These are phyloP conservation scores for Notarius lentiginosus DNA, from an alignment of 2,113 vertebrate genomes.

Conservation along the genomic window DNA sequence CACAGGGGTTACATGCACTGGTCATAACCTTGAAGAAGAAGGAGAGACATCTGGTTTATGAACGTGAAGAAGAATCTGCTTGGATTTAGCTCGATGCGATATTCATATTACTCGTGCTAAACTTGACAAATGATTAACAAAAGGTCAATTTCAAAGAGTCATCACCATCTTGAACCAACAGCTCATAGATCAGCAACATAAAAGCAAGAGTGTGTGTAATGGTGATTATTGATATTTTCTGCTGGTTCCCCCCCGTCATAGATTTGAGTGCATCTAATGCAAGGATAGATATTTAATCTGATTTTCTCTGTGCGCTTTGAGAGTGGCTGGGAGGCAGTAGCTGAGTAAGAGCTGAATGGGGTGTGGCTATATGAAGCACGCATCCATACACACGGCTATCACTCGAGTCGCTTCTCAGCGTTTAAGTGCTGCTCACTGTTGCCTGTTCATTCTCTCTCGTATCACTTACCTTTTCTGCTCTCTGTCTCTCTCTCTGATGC, in stretches of 20 bases:
- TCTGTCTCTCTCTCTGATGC: neutral
- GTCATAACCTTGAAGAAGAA: neutral
- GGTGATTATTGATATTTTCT: conserved; percentile 26
- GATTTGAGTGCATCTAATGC: conserved; percentile 28
- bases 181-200: neutral
- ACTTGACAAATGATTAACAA: neutral
- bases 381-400: neutral
- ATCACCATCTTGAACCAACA: conserved; percentile 6
- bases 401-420: neutral
- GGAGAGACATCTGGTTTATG: neutral
- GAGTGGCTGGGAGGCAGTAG: conserved; percentile 23
- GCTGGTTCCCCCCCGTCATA: conserved; percentile 23
- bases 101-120: neutral
- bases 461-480: conserved; percentile 9
- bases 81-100: neutral
- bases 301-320: conserved; percentile 9
- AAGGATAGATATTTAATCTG: conserved; percentile 32
- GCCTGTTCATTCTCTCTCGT: conserved; percentile 6
- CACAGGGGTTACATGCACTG: neutral
- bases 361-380: conserved; percentile 10
- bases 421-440: conserved; percentile 14
- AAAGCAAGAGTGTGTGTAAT: conserved; percentile 27
- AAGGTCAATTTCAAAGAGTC: neutral
- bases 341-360: conserved; percentile 16
- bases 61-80: neutral